Evolutionary conservation across 2,888 invertebrate species (phyloP), one percentile per base, ranked within the genome.

Genomic region (Choristoneura rosaceana): DNA sequence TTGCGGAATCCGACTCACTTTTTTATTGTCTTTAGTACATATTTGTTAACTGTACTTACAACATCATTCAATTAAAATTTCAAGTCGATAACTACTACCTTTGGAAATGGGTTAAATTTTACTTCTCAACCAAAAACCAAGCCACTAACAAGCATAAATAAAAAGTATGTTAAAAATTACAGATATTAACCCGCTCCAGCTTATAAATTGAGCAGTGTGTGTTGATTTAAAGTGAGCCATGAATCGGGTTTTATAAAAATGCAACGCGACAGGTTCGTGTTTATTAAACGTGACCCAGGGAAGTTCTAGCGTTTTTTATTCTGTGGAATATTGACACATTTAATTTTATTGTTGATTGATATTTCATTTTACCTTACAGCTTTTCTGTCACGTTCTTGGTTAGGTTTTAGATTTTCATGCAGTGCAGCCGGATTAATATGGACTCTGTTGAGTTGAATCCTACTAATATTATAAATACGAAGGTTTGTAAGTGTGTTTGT

Each of bases 211-310:
- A 43, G 43, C 33, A n/a, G 58, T 45, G 14, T 34, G 4, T 43
- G 17, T 17, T 52, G 63, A 50, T 70, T 50, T 50, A 50, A 70
- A 70, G 41, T 65, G 33, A 61, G 65, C 50, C 4, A 70, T 66
- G 70, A 33, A 70, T 69, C 62, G 33, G 61, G 33, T 45, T 43
- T 43, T 55, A 69, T 41, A 70, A 65, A 70, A 70, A 70, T 70
- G 60, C 60, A 70, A 69, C 33, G 9, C 62, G 69, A 50, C 65
- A 61, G 70, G 70, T 65, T 70, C 60, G 60, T 65, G 65, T 65
- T 70, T 52, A 41, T 61, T 70, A 70, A 61, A 65, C 65, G 70
- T 70, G 65, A 66, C 65, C 70, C 60, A 64, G 70, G 65, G 50
- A 64, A n/a, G 41, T 34, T 52, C 8, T 59, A 52, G 50, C 33